Evolutionary conservation across 2,888 invertebrate species (phyloP).

Genomic region (Lithosia quadra): DNA sequence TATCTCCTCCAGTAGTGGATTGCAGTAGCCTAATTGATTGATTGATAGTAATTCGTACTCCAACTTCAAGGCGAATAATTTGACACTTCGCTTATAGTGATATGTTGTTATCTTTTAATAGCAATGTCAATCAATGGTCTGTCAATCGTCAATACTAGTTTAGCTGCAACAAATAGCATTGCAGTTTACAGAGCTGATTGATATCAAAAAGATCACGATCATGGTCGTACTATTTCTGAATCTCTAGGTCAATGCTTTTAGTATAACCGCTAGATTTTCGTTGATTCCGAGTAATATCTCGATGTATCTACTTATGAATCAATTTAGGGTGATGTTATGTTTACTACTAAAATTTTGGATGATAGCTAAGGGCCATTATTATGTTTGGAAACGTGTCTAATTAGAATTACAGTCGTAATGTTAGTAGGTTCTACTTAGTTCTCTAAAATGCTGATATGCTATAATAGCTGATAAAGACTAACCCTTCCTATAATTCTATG

Average conservation of each 20-base stretch:
- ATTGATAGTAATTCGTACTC: background rate
- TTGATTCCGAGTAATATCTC: background rate
- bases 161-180: conserved; percentile 39
- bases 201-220: conserved; percentile 46
- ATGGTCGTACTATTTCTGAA: conserved; percentile 37
- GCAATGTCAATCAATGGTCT: conserved; percentile 53
- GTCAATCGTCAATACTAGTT: conserved; percentile 48
- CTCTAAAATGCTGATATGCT: too few relatives aligned
- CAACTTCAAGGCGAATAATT: background rate
- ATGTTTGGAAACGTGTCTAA: too few relatives aligned
- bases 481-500: too few relatives aligned
- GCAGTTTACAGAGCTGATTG: conserved; percentile 37
- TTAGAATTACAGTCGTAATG: too few relatives aligned
- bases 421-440: too few relatives aligned
- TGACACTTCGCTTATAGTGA: conserved; percentile 2
- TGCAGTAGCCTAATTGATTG: background rate
- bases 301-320: background rate
- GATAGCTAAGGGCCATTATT: background rate
- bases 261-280: background rate
- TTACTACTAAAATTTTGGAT: background rate
- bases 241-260: conserved; percentile 31
- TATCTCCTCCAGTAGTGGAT: background rate
- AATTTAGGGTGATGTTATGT: background rate
- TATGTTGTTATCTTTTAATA: conserved; percentile 19
- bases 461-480: too few relatives aligned